Base-by-base conservation (phyloP, 2,113 vertebrate species). In the Cyanoliseus patagonus region DNA sequence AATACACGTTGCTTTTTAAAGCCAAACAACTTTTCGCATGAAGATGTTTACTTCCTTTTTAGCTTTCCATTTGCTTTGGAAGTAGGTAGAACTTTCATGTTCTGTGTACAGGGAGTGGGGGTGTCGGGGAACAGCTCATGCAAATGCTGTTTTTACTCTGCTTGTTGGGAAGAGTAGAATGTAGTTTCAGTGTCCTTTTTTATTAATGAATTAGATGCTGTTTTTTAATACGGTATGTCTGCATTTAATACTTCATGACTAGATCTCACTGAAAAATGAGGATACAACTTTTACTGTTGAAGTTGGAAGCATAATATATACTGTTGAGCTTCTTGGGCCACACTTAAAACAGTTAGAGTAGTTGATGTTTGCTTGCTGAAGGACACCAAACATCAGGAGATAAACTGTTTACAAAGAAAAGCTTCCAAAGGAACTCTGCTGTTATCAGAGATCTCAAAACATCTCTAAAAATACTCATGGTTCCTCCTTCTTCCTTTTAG, bases 401-500 rank as follows among this genome's bases (percentile, higher is more conserved):
- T 74, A 61, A 84, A 11, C 35, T 68, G 25, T 28, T 27, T 59
- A 10, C 57, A 59, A 59, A 59, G 57, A 24, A 35, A 17, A 19
- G 49, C 57, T 88, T 68, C 52, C 17, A 84, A 5, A 79, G 27
- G 14, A n/a, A 22, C 13, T 86, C 10, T 66, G 15, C 27, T 86
- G 1, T 86, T 81, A 53, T 30, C 35, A 57, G 44, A 84, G 25
- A 8, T 64, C 57, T 91, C 31, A 39, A 59, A 82, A 88, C 62
- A 66, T 55, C 37, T 82, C 44, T 73, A 62, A 92, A 93, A 90
- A 59, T 64, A 74, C 59, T 59, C 61, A 0, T 31, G 0, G 19
- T 73, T 49, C 37, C 46, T 92, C 64, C 59, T 93, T 3, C 82
- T 93, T 95, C 44, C 70, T 92, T 85, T 80, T 13, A 53, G 42